Conservation (phyloP, 2,113 vertebrate genomes). For the Chionis minor region DNA sequence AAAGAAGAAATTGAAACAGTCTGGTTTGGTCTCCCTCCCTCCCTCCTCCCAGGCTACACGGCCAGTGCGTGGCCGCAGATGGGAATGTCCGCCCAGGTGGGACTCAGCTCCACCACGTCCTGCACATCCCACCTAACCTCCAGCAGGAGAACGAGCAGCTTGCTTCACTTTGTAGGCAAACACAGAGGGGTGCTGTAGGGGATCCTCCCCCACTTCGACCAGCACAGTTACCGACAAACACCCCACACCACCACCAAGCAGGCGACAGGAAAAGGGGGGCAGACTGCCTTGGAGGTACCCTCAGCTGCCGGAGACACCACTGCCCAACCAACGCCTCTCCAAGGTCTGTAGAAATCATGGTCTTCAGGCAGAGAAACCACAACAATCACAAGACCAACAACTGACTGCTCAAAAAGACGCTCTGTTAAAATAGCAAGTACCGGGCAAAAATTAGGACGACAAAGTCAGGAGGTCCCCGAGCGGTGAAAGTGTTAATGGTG, state of each 20-base stretch:
- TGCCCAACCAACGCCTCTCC: background rate
- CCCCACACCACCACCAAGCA: background rate
- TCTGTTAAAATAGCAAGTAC: fast-evolving
- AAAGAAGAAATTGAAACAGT: background rate
- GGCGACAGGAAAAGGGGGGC: background rate
- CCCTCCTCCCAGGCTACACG: too few species aligned
- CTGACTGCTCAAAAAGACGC: background rate
- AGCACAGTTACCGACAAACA: too few species aligned
- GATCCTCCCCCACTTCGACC: background rate
- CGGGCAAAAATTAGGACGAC: fast-evolving
- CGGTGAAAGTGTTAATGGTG: fast-evolving
- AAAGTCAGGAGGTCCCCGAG: background rate
- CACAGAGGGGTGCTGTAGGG: fast-evolving
- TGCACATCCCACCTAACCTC: background rate
- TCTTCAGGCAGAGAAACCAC: background rate
- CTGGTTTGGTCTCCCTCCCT: too few species aligned
- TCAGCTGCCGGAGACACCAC: background rate
- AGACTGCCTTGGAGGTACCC: background rate
- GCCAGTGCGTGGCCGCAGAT: too few species aligned
- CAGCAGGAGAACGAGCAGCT: background rate
- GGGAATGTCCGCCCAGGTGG: too few species aligned
- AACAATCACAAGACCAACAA: background rate
- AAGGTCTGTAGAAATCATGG: too few species aligned
- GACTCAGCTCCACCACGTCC: too few species aligned
- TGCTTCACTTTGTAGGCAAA: background rate